phyloP scores from a whole-genome alignment of 1,140 invertebrate species.

The Probaryconus sp. region DNA sequence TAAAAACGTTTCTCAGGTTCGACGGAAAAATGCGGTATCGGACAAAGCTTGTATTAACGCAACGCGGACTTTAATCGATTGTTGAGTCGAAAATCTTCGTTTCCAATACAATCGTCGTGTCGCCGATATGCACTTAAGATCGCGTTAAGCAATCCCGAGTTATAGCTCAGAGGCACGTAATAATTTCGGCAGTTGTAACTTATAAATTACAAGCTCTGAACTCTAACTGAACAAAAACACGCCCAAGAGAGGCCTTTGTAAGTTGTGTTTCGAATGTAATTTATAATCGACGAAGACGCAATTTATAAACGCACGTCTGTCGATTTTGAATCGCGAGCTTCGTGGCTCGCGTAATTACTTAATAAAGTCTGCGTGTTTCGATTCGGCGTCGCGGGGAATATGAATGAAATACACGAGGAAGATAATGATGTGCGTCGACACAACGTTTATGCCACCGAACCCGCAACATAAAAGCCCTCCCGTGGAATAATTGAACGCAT shows the following conservation, averaged over 20 bases:
- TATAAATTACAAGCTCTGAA: constrained; percentile 46
- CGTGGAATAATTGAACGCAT: background rate
- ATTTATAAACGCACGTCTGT: constrained; percentile 29
- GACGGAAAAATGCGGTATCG: constrained; percentile 1
- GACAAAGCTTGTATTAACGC: constrained; percentile 12
- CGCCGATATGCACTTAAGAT: constrained; percentile 29
- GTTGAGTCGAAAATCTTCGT: constrained; percentile 20
- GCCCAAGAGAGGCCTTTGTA: constrained; percentile 26
- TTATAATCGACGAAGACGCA: constrained; percentile 40
- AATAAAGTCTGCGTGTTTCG: constrained; percentile 38
- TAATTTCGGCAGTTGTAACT: constrained; percentile 55
- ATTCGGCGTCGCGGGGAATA: constrained; percentile 25
- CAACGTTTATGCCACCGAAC: constrained; percentile 8
- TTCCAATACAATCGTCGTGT: constrained; percentile 28
- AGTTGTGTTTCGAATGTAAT: constrained; percentile 39
- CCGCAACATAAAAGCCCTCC: constrained; percentile 8
- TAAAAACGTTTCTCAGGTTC: background rate
- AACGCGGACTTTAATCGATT: constrained; percentile 5
- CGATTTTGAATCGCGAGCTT: constrained; percentile 4
- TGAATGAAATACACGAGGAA: constrained; percentile 26
- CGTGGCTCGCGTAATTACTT: constrained; percentile 36
- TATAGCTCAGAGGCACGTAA: constrained; percentile 31
- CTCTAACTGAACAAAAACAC: constrained; percentile 26
- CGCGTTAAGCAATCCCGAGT: constrained; percentile 39
- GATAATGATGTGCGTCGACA: constrained; percentile 16